Evolutionary conservation across 2,797 vertebrate species (phyloP).

Genomic region (Fistularia tabacaria): DNA sequence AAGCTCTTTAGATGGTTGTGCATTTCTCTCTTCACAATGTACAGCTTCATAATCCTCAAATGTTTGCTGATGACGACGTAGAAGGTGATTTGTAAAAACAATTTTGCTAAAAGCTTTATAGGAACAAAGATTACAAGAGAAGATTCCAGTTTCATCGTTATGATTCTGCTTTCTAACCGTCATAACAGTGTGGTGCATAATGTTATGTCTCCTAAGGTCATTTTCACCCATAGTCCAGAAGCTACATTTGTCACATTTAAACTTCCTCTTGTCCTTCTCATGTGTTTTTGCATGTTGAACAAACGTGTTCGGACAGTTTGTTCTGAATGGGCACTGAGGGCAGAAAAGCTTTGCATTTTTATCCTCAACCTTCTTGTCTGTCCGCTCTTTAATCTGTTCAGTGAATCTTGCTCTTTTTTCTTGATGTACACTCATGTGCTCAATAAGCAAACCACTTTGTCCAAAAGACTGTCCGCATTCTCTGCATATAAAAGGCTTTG

Average conservation of each 20-base stretch:
- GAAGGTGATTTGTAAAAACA: conserved; percentile 87
- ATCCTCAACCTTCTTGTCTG: conserved; percentile 86
- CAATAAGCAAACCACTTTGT: conserved; percentile 86
- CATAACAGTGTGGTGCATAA: conserved; percentile 82
- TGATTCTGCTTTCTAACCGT: conserved; percentile 71
- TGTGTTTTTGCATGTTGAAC: conserved; percentile 96
- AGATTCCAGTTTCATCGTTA: conserved; percentile 65
- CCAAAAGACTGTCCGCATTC: conserved; percentile 92
- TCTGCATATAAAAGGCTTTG: conserved; percentile 89
- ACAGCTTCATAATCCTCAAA: conserved; percentile 52
- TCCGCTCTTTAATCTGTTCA: conserved; percentile 82
- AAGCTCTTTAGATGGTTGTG: conserved; percentile 41
- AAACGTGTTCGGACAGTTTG: conserved; percentile 93
- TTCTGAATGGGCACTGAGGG: conserved; percentile 94
- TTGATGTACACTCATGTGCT: conserved; percentile 92
- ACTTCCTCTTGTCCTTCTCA: conserved; percentile 92
- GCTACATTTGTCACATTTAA: conserved; percentile 93
- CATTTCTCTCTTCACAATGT: conserved; percentile 33
- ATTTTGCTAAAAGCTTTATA: conserved; percentile 85
- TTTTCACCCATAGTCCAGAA: conserved; percentile 86
- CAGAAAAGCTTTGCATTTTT: conserved; percentile 87
- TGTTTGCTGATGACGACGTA: conserved; percentile 80
- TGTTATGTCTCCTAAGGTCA: conserved; percentile 87
- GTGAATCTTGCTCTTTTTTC: conserved; percentile 82
- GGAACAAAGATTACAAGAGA: conserved; percentile 84